phyloP scores from a whole-genome alignment of 2,113 vertebrate species.

The Stegastes partitus region DNA sequence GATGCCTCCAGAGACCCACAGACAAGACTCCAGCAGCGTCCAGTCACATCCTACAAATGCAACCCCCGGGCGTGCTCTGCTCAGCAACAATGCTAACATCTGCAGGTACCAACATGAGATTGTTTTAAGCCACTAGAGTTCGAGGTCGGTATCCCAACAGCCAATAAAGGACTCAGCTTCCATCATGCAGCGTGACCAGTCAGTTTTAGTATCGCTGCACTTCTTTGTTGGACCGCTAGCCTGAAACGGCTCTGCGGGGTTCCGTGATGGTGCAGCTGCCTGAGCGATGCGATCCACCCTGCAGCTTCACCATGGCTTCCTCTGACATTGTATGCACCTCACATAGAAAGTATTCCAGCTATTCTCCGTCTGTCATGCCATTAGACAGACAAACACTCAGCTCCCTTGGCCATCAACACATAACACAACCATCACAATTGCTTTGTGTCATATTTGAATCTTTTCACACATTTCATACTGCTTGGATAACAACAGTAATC shows the following conservation, averaged over 20 bases:
- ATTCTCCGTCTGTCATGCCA: not conserved
- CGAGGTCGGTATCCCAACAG: not conserved
- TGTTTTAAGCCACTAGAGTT: slow-evolving; percentile 1
- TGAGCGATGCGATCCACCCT: not conserved
- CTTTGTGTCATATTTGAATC: not conserved
- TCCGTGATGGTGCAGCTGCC: not conserved
- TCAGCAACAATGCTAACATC: slow-evolving; percentile 4
- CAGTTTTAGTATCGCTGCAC: not conserved
- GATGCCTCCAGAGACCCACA: slow-evolving; percentile 24
- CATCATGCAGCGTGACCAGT: not conserved
- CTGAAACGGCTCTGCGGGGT: not conserved
- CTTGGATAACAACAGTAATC: not conserved
- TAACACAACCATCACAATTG: not conserved
- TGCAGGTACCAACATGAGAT: slow-evolving; percentile 1
- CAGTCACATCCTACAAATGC: slow-evolving; percentile 33
- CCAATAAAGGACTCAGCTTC: slow-evolving; percentile 4
- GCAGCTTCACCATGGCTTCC: not conserved
- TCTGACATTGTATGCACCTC: not conserved
- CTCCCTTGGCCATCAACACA: not conserved
- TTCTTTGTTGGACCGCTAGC: slow-evolving; percentile 2
- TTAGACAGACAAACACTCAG: not conserved
- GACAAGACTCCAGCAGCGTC: slow-evolving; percentile 37
- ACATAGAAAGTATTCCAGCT: not conserved
- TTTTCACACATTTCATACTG: not conserved
- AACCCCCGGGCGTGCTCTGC: slow-evolving; percentile 1